Percentiles rank a stretch among this genome's conserved stretches.
Conservation (phyloP, 2,888 invertebrate species). For the Cartodere bifasciata region DNA sequence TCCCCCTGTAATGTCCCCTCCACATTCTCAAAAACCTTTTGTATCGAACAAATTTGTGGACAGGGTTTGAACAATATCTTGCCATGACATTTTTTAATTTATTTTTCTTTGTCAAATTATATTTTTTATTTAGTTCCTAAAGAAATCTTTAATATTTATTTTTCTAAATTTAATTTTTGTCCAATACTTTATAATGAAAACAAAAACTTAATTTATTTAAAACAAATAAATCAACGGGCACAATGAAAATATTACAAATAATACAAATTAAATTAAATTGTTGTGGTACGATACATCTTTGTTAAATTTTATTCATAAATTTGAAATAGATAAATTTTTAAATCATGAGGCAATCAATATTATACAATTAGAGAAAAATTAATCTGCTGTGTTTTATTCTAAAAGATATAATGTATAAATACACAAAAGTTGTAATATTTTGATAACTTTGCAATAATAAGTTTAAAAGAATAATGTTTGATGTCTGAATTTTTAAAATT, state of each 20-base stretch:
- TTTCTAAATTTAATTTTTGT: neutral
- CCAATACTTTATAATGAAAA: neutral
- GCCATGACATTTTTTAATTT: slow-evolving; percentile 26
- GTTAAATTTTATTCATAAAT: slow-evolving; percentile 27
- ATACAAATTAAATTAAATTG: slow-evolving; percentile 29
- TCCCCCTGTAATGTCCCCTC: no score
- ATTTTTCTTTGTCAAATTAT: slow-evolving; percentile 14
- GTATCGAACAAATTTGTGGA: slow-evolving; percentile 10
- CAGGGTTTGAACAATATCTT: slow-evolving; percentile 23
- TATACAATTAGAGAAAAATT: slow-evolving; percentile 30
- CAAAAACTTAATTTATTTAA: slow-evolving; percentile 8
- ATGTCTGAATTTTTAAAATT: slow-evolving; percentile 15
- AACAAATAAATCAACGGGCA: slow-evolving; percentile 33
- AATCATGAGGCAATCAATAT: slow-evolving; percentile 32
- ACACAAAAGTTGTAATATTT: slow-evolving; percentile 34
- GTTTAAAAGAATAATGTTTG: slow-evolving; percentile 15
- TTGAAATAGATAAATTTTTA: slow-evolving; percentile 24
- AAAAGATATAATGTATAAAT: slow-evolving; percentile 24
- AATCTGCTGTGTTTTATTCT: slow-evolving; percentile 36
- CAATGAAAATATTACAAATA: slow-evolving; percentile 29
- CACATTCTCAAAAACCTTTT: slow-evolving; percentile 9
- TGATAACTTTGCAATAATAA: slow-evolving; percentile 37
- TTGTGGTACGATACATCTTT: slow-evolving; percentile 28
- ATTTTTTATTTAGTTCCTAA: slow-evolving; percentile 8
- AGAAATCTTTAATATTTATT: neutral